Evolutionary conservation across 1,140 invertebrate species (phyloP).

Genomic region (Anastrepha obliqua): DNA sequence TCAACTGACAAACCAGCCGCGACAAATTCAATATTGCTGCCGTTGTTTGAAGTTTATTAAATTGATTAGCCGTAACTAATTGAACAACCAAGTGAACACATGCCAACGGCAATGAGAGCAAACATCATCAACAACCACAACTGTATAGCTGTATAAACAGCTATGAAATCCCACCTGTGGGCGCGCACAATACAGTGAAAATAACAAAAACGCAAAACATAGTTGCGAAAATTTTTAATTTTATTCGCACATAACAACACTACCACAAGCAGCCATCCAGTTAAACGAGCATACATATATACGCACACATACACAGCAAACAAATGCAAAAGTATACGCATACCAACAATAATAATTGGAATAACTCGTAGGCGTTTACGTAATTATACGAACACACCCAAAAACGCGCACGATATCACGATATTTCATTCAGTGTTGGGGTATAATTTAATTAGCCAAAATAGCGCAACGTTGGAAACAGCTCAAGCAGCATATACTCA

Average conservation of each 20-base stretch:
- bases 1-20: neutral
- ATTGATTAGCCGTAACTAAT: constrained; percentile 53
- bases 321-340: no score
- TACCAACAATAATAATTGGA: neutral
- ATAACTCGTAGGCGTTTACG: neutral
- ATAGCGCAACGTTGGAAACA: constrained; percentile 58
- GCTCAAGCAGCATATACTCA: constrained; percentile 58
- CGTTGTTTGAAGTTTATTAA: constrained; percentile 50
- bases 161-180: constrained; percentile 10
- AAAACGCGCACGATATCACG: neutral
- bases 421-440: constrained; percentile 44
- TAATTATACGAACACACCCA: neutral
- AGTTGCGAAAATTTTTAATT: constrained; percentile 31
- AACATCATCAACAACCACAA: neutral
- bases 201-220: neutral
- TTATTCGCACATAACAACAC: constrained; percentile 41
- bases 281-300: constrained; percentile 26
- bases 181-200: neutral
- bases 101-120: neutral
- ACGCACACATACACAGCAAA: constrained; percentile 33
- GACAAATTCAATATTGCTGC: constrained; percentile 47
- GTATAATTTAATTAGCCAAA: constrained; percentile 57
- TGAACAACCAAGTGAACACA: neutral
- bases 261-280: neutral
- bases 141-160: neutral